Evolutionary conservation across 35 echinoderm and acorn worm genomes (phyloP).

Genomic region (Amphiura filiformis): DNA sequence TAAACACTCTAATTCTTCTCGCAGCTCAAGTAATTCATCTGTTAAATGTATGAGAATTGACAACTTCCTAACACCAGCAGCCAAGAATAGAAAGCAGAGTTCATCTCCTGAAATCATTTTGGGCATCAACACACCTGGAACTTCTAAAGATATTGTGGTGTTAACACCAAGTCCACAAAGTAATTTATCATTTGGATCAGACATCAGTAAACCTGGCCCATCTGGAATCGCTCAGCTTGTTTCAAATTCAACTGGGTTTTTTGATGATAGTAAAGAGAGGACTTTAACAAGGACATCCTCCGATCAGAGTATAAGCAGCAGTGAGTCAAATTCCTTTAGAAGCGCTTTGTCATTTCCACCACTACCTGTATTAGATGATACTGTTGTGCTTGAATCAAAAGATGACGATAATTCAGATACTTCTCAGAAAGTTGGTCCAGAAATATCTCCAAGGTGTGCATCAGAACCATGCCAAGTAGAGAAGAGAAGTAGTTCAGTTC

Average conservation of each 20-base stretch:
- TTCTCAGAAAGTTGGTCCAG: background rate
- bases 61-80: conserved; percentile 40
- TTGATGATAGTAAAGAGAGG: background rate
- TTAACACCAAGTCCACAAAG: background rate
- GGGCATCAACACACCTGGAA: background rate
- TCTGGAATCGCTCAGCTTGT: background rate
- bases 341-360: background rate
- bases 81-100: background rate
- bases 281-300: background rate
- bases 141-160: background rate
- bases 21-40: conserved; percentile 37
- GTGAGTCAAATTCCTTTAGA: background rate
- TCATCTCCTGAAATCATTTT: background rate
- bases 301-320: background rate
- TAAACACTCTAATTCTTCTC: conserved; percentile 18
- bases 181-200: background rate
- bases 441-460: background rate
- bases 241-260: background rate
- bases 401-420: background rate
- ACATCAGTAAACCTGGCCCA: background rate
- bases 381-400: background rate
- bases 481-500: background rate
- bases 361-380: background rate
- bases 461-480: background rate
- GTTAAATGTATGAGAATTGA: conserved; percentile 57